phyloP scores from a whole-genome alignment of 2,797 vertebrate genomes.

The Channa striata region DNA sequence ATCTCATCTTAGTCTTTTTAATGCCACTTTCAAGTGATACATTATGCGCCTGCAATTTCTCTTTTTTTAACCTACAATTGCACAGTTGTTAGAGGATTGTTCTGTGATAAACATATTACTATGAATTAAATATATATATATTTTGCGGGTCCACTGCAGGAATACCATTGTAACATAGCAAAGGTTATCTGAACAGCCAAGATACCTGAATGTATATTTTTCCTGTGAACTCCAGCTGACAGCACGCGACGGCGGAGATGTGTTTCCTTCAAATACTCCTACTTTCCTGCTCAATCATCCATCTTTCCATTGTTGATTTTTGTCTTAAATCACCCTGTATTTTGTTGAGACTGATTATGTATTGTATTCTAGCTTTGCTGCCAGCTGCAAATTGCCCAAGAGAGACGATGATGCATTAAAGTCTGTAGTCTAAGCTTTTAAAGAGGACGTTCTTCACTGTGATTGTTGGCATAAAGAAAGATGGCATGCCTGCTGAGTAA shows the following conservation, averaged over 20 bases:
- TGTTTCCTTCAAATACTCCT: constrained; percentile 10
- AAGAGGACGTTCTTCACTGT: constrained; percentile 38
- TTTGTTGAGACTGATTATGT: constrained; percentile 44
- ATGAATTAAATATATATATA: no score
- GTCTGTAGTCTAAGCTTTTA: constrained; percentile 45
- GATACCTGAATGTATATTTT: constrained; percentile 24
- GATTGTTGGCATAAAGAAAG: constrained; percentile 41
- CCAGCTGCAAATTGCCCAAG: constrained; percentile 48
- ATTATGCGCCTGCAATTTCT: no score
- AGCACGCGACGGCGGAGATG: constrained; percentile 11
- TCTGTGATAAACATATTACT: no score
- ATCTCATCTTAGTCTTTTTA: no score
- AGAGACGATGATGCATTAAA: constrained; percentile 45
- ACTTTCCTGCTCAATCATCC: constrained; percentile 31
- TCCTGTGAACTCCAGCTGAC: constrained; percentile 11
- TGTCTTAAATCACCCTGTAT: constrained; percentile 40
- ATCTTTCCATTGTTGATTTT: constrained; percentile 63
- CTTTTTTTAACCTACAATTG: no score
- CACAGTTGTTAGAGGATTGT: no score
- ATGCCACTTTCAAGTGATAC: no score
- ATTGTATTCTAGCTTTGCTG: constrained; percentile 51
- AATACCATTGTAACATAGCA: no score
- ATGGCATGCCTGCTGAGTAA: constrained; percentile 12
- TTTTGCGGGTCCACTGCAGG: no score
- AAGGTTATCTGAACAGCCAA: no score